Evolutionary conservation across 2,888 invertebrate genomes (phyloP).

Genomic region (Barypeithes pellucidus): DNA sequence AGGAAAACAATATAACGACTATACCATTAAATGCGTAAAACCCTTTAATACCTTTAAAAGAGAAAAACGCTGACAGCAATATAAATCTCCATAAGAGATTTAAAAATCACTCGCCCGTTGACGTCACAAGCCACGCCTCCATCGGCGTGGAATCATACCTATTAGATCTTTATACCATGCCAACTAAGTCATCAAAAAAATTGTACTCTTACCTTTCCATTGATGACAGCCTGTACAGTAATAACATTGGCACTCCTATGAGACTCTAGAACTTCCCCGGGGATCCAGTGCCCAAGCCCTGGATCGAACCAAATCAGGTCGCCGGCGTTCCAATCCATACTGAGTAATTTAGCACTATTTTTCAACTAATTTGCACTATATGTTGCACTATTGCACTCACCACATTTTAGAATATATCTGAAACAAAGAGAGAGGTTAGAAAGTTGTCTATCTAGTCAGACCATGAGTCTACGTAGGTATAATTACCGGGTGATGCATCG

Average conservation of each 20-base stretch:
- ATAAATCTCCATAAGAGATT: too few relatives aligned
- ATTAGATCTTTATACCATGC: too few relatives aligned
- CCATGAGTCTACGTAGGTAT: too few relatives aligned
- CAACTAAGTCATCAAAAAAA: background rate
- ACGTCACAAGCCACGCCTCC: too few relatives aligned
- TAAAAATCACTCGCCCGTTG: too few relatives aligned
- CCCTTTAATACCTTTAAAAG: too few relatives aligned
- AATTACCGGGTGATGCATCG: too few relatives aligned
- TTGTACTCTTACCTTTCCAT: conserved; percentile 80
- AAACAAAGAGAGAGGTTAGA: background rate
- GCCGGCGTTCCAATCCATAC: conserved; percentile 79
- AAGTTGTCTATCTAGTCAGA: too few relatives aligned
- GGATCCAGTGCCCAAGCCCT: conserved; percentile 90
- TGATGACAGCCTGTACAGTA: conserved; percentile 90
- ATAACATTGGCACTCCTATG: conserved; percentile 92
- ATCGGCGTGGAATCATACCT: too few relatives aligned
- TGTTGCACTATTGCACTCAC: background rate
- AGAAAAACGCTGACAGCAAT: too few relatives aligned
- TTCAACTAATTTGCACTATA: conserved; percentile 13
- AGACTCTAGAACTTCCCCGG: conserved; percentile 92
- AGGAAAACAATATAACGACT: too few relatives aligned
- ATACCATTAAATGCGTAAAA: too few relatives aligned
- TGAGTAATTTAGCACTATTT: background rate
- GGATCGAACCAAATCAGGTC: conserved; percentile 97
- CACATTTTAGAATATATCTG: conserved; percentile 6